phyloP scores from a whole-genome alignment of 2,797 vertebrate species.

The Siniperca undulata region DNA sequence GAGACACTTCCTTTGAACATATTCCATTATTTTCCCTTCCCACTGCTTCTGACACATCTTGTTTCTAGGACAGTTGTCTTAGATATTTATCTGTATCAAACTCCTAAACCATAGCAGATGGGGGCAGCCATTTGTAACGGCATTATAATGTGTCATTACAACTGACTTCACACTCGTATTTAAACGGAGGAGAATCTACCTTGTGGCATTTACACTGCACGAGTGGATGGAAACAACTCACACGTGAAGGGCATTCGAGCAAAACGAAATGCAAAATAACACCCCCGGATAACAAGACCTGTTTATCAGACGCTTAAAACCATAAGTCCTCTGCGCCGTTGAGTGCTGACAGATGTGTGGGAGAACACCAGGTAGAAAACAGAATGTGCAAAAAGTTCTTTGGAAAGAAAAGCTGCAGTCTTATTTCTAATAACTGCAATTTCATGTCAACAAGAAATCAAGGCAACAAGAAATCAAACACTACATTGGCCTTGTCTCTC shows the following conservation, averaged over 20 bases:
- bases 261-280: conserved; percentile 51
- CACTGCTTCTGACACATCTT: conserved; percentile 15
- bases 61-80: conserved; percentile 17
- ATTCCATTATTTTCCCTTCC: conserved; percentile 18
- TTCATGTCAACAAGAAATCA: conserved; percentile 19
- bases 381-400: conserved; percentile 19
- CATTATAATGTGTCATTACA: conserved; percentile 48
- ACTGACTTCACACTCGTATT: conserved; percentile 46
- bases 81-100: conserved; percentile 19
- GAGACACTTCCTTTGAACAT: conserved; percentile 29
- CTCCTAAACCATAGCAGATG: conserved; percentile 50
- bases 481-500: neutral
- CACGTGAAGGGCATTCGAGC: conserved; percentile 36
- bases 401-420: conserved; percentile 9
- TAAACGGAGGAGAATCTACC: conserved; percentile 37
- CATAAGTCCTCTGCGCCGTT: conserved; percentile 17
- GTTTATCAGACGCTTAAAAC: conserved; percentile 48
- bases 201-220: conserved; percentile 32
- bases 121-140: conserved; percentile 41
- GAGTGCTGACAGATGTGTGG: conserved; percentile 64
- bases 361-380: conserved; percentile 33
- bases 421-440: conserved; percentile 21
- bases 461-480: neutral
- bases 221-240: conserved; percentile 44
- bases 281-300: conserved; percentile 46